Percentiles rank a stretch among this genome's conserved stretches.
phyloP scores from a whole-genome alignment of 2,113 vertebrate genomes.

The Ammodramus savannarum region DNA sequence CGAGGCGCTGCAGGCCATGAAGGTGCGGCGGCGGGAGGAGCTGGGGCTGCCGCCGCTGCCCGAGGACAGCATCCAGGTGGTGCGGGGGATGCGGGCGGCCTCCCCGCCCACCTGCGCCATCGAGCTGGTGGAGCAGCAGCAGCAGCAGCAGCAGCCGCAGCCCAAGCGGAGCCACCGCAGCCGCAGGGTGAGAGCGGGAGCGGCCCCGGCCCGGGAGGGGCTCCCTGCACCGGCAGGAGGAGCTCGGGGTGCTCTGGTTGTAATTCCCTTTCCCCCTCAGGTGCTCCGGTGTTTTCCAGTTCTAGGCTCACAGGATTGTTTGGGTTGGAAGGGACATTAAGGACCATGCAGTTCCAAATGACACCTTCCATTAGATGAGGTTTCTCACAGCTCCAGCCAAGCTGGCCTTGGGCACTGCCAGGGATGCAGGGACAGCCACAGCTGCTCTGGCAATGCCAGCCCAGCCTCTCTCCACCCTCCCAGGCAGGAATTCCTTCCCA shows the following conservation, averaged over 20 bases:
- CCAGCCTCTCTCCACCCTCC: neutral
- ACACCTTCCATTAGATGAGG: accelerated
- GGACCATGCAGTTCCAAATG: accelerated
- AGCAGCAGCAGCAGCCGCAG: constrained; percentile 89
- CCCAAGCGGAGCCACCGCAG: constrained; percentile 86
- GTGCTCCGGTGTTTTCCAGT: neutral
- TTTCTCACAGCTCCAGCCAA: accelerated
- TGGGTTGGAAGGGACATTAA: neutral
- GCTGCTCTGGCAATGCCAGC: neutral
- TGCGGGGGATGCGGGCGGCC: constrained; percentile 87
- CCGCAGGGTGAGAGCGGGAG: constrained; percentile 76
- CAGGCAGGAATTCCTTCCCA: neutral
- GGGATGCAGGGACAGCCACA: neutral
- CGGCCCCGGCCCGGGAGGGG: accelerated
- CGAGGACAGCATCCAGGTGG: constrained; percentile 94
- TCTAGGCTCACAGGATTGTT: accelerated
- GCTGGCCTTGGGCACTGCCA: accelerated
- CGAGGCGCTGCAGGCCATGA: constrained; percentile 86
- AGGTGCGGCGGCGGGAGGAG: constrained; percentile 78
- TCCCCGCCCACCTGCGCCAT: constrained; percentile 89
- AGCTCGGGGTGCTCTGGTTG: neutral
- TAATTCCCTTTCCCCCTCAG: accelerated
- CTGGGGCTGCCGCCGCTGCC: constrained; percentile 82
- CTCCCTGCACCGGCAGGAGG: accelerated
- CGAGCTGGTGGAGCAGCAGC: constrained; percentile 89